Evolutionary conservation across 1,140 invertebrate species (phyloP), one percentile per base, ranked within the genome.

Genomic region (Ruditapes philippinarum): DNA sequence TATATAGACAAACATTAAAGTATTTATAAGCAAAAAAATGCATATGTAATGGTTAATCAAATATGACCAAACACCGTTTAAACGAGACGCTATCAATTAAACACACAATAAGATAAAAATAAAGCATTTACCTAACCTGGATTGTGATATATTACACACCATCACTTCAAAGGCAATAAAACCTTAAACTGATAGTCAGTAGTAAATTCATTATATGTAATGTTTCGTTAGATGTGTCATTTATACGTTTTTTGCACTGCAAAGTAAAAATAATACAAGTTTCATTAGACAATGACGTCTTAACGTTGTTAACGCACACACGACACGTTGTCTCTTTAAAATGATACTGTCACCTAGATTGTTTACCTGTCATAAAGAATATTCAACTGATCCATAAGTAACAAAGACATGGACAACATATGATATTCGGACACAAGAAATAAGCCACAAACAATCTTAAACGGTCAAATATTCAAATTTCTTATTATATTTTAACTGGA

Each of bases 171-270:
- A 78, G 36, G 54, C 33, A 31, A 83, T 36, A 68, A 54, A 83
- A 83, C 11, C 14, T 45, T 49, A 83, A 83, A 83, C 57, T 68
- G 38, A 33, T 65, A 83, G 28, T 68, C 3, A 45, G 40, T 49
- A 68, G 54, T 83, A 83, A 83, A 68, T 83, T 40, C 62, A 51
- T 83, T 83, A 68, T 83, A 49, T 22, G 25, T 83, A 42, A 60
- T 60, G 36, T 62, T 42, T 51, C 54, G 42, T 31, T 57, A 60
- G 49, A 57, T 81, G 25, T 81, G 78, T 81, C 78, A 81, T 81
- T 81, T 60, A 81, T 81, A 62, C 57, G 51, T 60, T 81, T 81
- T 76, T 60, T 81, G 78, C 38, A 36, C 40, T 45, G 57, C 22
- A 38, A 60, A 57, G 40, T 60, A 42, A 81, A 60, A 81, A 11